Conservation (phyloP, 2,797 vertebrate genomes). For the Fistularia tabacaria region DNA sequence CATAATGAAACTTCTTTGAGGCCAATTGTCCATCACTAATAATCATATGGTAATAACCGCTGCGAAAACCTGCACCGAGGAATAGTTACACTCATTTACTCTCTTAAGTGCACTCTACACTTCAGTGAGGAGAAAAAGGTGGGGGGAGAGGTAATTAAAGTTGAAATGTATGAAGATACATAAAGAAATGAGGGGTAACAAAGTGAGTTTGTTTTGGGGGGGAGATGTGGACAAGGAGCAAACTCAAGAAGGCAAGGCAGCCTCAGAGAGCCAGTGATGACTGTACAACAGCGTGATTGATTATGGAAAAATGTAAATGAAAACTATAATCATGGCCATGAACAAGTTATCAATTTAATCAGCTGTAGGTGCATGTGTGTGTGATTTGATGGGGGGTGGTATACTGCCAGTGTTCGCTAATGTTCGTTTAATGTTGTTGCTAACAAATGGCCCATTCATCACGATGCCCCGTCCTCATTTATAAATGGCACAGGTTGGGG, state of each 20-base stretch:
- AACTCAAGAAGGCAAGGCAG: slow-evolving; percentile 1
- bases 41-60: slow-evolving; percentile 75
- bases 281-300: slow-evolving; percentile 22
- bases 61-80: slow-evolving; percentile 46
- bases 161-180: slow-evolving; percentile 22
- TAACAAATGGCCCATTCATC: slow-evolving; percentile 63
- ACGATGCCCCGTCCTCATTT: slow-evolving; percentile 51
- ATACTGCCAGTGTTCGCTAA: slow-evolving; percentile 29
- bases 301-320: slow-evolving; percentile 23
- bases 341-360: slow-evolving; percentile 38
- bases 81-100: slow-evolving; percentile 46
- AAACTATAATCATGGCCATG: slow-evolving; percentile 10
- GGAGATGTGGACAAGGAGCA: slow-evolving; percentile 27
- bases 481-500: slow-evolving; percentile 37
- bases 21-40: slow-evolving; percentile 79
- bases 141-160: slow-evolving; percentile 23
- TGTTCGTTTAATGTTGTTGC: slow-evolving; percentile 57
- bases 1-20: slow-evolving; percentile 74
- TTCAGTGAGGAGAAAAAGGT: slow-evolving; percentile 6
- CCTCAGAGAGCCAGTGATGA: background rate
- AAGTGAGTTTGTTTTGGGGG: slow-evolving; percentile 9
- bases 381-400: slow-evolving; percentile 8
- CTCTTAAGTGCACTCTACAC: slow-evolving; percentile 31
- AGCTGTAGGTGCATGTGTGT: slow-evolving; percentile 4
- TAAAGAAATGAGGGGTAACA: slow-evolving; percentile 13